Evolutionary conservation across 2,888 invertebrate species (phyloP).

Genomic region (Thyatira batis): DNA sequence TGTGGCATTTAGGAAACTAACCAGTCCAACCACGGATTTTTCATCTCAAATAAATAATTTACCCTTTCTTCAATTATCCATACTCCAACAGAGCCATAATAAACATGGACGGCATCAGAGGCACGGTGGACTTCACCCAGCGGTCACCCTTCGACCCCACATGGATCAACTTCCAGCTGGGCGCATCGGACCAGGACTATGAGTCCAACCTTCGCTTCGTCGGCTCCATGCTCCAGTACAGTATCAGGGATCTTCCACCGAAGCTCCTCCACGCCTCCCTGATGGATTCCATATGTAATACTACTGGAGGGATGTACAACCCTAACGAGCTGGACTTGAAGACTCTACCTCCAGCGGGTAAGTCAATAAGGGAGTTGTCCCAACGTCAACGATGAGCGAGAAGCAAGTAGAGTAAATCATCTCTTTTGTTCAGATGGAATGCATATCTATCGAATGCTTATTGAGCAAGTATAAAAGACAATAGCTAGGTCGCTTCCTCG

Average conservation of each 20-base stretch:
- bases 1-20: too few relatives aligned
- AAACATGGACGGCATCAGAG: conserved; percentile 90
- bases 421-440: too few relatives aligned
- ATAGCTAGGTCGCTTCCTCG: too few relatives aligned
- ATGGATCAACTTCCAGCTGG: conserved; percentile 87
- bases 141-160: conserved; percentile 93
- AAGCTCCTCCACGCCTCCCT: conserved; percentile 50
- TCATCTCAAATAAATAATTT: too few relatives aligned
- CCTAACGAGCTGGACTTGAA: conserved; percentile 84
- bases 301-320: conserved; percentile 89
- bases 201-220: conserved; percentile 88
- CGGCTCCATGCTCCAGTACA: conserved; percentile 87
- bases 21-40: too few relatives aligned
- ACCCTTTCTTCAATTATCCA: too few relatives aligned
- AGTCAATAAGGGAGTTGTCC: too few relatives aligned
- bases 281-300: conserved; percentile 81
- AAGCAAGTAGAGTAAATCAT: too few relatives aligned
- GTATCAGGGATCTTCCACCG: conserved; percentile 87
- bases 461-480: too few relatives aligned
- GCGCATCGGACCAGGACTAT: conserved; percentile 84
- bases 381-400: too few relatives aligned
- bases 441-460: too few relatives aligned
- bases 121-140: conserved; percentile 89
- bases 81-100: conserved; percentile 83
- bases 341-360: conserved; percentile 85